Percentiles rank a stretch among this genome's conserved stretches.
These are phyloP conservation scores for Sphyrna mokarran DNA, from an alignment of 2,113 vertebrate genomes.

Conservation along the genomic window DNA sequence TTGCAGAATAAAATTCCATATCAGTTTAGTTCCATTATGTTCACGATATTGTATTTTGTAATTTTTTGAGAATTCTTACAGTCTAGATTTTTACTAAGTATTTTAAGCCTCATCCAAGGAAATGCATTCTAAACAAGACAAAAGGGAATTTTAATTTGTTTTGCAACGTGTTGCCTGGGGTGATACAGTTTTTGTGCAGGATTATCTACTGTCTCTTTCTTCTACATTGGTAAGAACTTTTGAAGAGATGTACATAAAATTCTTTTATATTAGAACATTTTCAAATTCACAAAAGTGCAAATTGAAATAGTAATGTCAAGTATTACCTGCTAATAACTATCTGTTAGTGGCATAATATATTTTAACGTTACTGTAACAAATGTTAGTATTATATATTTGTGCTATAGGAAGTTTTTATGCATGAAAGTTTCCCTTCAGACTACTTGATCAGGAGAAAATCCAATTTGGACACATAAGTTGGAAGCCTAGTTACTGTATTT, in stretches of 20 bases:
- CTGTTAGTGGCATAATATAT: conserved; percentile 18
- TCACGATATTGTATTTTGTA: background rate
- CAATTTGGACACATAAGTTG: background rate
- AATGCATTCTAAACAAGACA: conserved; percentile 14
- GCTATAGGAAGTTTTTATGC: conserved; percentile 27
- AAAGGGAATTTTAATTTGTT: conserved; percentile 24
- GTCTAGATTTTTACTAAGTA: background rate
- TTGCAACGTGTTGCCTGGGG: conserved; percentile 21
- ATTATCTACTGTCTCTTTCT: conserved; percentile 14
- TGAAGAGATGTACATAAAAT: conserved; percentile 20
- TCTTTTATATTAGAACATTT: conserved; percentile 24
- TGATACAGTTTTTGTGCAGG: conserved; percentile 21
- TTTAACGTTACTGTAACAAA: conserved; percentile 28
- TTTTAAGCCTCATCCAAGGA: background rate
- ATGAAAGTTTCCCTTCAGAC: conserved; percentile 21
- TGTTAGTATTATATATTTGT: conserved; percentile 27
- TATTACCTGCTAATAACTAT: conserved; percentile 18
- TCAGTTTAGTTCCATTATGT: conserved; percentile 5
- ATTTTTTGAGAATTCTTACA: background rate
- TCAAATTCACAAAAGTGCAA: conserved; percentile 29
- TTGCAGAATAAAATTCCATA: background rate
- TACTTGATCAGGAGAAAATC: conserved; percentile 21
- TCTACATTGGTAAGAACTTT: background rate
- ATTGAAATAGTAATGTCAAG: conserved; percentile 12
- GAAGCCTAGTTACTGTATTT: background rate